Evolutionary conservation across 2,797 vertebrate genomes (phyloP), one percentile per base, ranked within the genome.

Genomic region (Sebastes hubbsi): DNA sequence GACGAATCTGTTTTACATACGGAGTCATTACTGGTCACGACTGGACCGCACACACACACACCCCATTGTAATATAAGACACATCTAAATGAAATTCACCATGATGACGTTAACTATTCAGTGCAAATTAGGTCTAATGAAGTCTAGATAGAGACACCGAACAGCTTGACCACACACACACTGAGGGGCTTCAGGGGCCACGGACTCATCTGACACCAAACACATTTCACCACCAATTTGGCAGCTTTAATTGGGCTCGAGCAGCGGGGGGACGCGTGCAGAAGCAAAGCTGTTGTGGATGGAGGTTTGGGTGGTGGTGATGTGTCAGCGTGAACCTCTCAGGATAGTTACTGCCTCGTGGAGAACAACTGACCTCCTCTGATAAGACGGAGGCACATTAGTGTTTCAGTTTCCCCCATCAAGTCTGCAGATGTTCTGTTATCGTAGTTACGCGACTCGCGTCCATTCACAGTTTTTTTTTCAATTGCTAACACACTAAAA

Each of bases 81-180:
- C 36, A 65, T 55, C 2, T 25, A 38, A 86, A 75, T 80, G 24
- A 63, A 74, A 78, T 20, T 34, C 49, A 71, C 67, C 59, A 56
- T 52, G 56, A 54, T 54, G 73, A 77, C 66, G 61, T 66, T 72
- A 81, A 70, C 34, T 20, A 38, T 80, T 82, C 16, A 8, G 58
- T 64, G 46, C 72, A 86, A 86, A 86, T 87, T 38, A 78, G 63
- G 63, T 80, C 55, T 24, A 65, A 87, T 83, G 76, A 73, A 82
- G 77, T 65, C 52, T 58, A 55, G 34, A 79, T 32, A 18, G 29
- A 79, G 55, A 70, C 46, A 49, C 46, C 46, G 49, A 52, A 52
- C 20, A 52, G 49, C 49, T 52, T 52, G 49, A 52, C 49, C 32
- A 72, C 34, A 55, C 46, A 69, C 75, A 72, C 22, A 10, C 12